phyloP scores from a whole-genome alignment of 1,140 invertebrate genomes.

The Cherax destructor region DNA sequence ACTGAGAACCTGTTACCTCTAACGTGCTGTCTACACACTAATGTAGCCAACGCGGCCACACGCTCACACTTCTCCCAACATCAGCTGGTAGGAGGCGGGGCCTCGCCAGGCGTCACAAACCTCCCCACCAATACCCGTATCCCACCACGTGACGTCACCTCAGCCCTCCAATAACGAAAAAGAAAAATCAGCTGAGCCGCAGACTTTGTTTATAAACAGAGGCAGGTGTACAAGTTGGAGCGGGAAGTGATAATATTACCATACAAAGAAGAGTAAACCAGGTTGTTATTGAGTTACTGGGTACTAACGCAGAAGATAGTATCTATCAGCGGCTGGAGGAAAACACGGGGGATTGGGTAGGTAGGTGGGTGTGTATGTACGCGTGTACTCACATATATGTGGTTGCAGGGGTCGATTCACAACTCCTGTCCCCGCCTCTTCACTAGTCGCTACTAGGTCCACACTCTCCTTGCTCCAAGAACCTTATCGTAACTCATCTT shows the following conservation, averaged over 20 bases:
- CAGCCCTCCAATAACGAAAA: slow-evolving; percentile 18
- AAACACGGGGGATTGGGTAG: neutral
- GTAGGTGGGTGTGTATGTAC: no score
- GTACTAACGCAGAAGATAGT: no score
- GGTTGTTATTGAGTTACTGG: no score
- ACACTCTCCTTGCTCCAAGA: no score
- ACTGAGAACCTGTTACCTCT: slow-evolving; percentile 32
- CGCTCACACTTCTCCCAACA: slow-evolving; percentile 36
- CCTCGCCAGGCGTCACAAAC: slow-evolving; percentile 28
- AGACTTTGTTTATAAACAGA: slow-evolving; percentile 49
- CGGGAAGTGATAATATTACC: neutral
- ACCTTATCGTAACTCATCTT: no score
- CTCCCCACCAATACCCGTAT: slow-evolving; percentile 14
- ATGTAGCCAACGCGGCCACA: slow-evolving; percentile 20
- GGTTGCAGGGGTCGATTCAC: no score
- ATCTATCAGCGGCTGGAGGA: neutral
- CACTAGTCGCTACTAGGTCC: no score
- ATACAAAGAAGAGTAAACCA: neutral
- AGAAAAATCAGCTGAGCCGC: slow-evolving; percentile 54
- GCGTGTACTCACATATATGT: no score
- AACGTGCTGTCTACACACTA: slow-evolving; percentile 41
- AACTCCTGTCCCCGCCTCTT: no score
- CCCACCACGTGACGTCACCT: slow-evolving; percentile 33
- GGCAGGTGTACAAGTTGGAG: slow-evolving; percentile 4
- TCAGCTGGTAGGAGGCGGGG: slow-evolving; percentile 44